phyloP scores from a whole-genome alignment of 2,797 vertebrate species.

The Intellagama lesueurii region DNA sequence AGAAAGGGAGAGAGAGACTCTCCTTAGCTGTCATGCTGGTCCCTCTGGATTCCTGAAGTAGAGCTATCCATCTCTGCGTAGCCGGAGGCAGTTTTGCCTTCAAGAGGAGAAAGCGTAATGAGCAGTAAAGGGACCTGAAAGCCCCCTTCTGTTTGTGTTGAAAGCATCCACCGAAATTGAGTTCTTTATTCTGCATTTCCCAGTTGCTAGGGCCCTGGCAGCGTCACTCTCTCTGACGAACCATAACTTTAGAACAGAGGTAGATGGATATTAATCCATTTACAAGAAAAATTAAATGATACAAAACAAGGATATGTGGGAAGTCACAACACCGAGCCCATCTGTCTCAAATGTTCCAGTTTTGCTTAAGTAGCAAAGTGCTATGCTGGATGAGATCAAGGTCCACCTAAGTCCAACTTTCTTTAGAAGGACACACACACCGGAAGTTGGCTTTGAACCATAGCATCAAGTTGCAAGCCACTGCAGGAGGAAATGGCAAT shows the following conservation, averaged over 20 bases:
- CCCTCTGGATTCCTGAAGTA: not conserved
- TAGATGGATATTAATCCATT: not conserved
- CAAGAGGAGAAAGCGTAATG: not conserved
- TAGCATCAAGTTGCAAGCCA: too few relatives aligned
- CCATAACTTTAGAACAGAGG: not conserved
- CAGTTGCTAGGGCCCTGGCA: not conserved
- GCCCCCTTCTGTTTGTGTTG: not conserved
- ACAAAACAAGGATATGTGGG: not conserved
- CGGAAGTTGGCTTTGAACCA: too few relatives aligned
- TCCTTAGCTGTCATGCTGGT: constrained; percentile 10
- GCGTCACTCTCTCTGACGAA: not conserved
- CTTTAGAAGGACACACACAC: not conserved
- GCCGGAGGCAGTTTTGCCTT: constrained; percentile 20
- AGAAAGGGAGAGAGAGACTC: not conserved
- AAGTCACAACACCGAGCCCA: not conserved
- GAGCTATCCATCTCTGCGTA: constrained; percentile 21
- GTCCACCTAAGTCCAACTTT: not conserved
- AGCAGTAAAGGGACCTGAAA: not conserved
- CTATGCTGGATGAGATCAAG: not conserved
- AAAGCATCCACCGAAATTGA: not conserved
- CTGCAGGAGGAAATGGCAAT: too few relatives aligned
- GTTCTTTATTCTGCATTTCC: rapidly evolving
- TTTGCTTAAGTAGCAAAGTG: constrained; percentile 11
- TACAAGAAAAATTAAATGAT: not conserved
- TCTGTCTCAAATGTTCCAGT: not conserved